Evolutionary conservation across 2,888 invertebrate genomes (phyloP), one percentile per base, ranked within the genome.

Genomic region (Tachystola acroxantha): DNA sequence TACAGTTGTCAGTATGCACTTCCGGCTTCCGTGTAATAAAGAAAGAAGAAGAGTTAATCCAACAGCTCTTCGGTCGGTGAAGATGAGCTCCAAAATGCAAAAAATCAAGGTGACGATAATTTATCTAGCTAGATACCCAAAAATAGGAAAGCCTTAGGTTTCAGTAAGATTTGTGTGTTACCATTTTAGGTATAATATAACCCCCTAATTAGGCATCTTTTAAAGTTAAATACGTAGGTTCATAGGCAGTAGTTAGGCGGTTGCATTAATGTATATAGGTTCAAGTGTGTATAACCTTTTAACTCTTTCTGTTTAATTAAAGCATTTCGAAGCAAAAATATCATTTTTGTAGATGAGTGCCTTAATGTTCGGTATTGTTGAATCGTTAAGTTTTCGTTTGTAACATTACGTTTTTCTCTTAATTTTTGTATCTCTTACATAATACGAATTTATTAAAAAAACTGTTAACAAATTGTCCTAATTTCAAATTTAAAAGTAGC

Each of bases 341-440:
- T 13, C 12, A 29, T 40, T 47, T 48, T 43, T 48, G 47, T 51
- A 53, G 36, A 37, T 50, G 51, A 66, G 55, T 59, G 78, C 80
- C 86, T 86, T 84, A 85, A 86, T 85, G 79, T 64, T 75, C 82
- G 84, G 84, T 74, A 61, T 74, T 77, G 72, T 42, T 42, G 66
- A 72, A 64, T 55, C 55, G 57, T 57, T 55, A 56, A 53, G 62
- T 70, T 71, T 55, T 53, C 54, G 68, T 68, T 56, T 52, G 52
- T 43, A 34, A 36, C 46, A 63, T 62, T 67, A 51, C 50, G 55
- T 62, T 67, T 48, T 13, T 11, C 9, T 11, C 27, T 34, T 10
- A 16, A 62, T 68, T 71, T 56, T 48, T 9, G 9, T n/a, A n/a
- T n/a, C n/a, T n/a, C n/a, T 20, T 20, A 20, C 4, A 7, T 20